Percentiles rank a stretch among this genome's conserved stretches.
These are phyloP conservation scores for Drosophila simulans DNA, from an alignment of 1,140 invertebrate species.

Conservation along the genomic window DNA sequence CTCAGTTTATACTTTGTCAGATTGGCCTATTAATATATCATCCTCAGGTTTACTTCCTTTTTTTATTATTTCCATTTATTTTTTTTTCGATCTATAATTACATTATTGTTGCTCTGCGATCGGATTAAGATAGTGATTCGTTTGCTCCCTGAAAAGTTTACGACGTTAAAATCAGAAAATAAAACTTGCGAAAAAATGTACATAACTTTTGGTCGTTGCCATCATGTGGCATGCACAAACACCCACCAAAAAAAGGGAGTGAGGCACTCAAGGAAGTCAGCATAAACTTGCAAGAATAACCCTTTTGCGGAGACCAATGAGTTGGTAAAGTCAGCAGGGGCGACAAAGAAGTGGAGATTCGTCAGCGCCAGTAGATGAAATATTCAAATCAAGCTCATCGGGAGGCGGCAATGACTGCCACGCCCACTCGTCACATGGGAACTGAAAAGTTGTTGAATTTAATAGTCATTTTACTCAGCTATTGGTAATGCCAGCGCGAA, in stretches of 20 bases:
- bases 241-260: conserved; percentile 1
- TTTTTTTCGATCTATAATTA: too few species aligned
- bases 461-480: too few species aligned
- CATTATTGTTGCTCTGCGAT: too few species aligned
- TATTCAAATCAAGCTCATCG: conserved; percentile 53
- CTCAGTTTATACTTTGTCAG: too few species aligned
- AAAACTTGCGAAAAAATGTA: conserved; percentile 8
- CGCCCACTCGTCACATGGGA: conserved; percentile 40
- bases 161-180: too few species aligned
- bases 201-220: conserved; percentile 48
- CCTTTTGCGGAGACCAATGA: not conserved
- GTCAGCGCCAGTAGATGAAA: conserved; percentile 37
- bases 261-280: conserved; percentile 11
- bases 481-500: too few species aligned
- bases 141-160: too few species aligned
- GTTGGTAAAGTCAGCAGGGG: conserved; percentile 7
- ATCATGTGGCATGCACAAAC: conserved; percentile 38
- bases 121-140: too few species aligned
- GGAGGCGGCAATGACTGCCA: conserved; percentile 46
- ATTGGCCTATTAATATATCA: too few species aligned
- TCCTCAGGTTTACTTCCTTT: too few species aligned
- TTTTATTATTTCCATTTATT: too few species aligned
- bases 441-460: conserved; percentile 9
- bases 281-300: conserved; percentile 42
- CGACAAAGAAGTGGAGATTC: conserved; percentile 50